Conservation (phyloP, 2,797 vertebrate genomes). For the Miichthys miiuy region DNA sequence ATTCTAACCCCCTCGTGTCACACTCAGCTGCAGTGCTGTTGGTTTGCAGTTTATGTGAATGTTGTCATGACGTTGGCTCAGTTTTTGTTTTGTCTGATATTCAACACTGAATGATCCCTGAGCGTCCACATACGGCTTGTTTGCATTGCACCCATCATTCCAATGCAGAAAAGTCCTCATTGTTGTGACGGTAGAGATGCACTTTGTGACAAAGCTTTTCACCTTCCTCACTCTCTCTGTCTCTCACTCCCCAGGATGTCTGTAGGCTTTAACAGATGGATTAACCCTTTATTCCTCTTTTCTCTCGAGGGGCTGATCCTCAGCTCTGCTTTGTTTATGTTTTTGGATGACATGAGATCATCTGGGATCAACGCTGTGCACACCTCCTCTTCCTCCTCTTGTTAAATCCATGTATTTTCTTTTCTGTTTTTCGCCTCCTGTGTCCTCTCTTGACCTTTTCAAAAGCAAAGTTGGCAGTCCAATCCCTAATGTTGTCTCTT, state of each 20-base stretch:
- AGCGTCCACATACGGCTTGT: background rate
- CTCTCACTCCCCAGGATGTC: conserved; percentile 42
- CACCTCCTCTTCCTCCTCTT: conserved; percentile 26
- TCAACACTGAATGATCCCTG: background rate
- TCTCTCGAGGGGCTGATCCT: conserved; percentile 41
- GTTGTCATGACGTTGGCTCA: background rate
- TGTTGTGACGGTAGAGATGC: conserved; percentile 17
- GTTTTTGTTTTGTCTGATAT: background rate
- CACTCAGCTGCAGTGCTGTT: background rate
- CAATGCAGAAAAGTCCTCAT: conserved; percentile 1
- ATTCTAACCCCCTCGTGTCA: background rate
- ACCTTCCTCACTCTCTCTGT: background rate
- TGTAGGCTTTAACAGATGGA: conserved; percentile 67
- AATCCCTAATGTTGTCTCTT: background rate
- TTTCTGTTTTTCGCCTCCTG: background rate
- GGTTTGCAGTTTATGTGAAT: background rate
- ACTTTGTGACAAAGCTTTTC: conserved; percentile 28
- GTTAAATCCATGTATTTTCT: conserved; percentile 30
- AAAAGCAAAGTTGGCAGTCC: background rate
- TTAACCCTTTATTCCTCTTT: conserved; percentile 64
- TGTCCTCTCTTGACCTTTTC: conserved; percentile 41
- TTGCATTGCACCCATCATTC: background rate
- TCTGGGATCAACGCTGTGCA: conserved; percentile 57
- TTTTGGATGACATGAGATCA: conserved; percentile 66
- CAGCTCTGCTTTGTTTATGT: conserved; percentile 56